phyloP scores from a whole-genome alignment of 2,888 invertebrate species.

The Pachycephus smyrnensis region DNA sequence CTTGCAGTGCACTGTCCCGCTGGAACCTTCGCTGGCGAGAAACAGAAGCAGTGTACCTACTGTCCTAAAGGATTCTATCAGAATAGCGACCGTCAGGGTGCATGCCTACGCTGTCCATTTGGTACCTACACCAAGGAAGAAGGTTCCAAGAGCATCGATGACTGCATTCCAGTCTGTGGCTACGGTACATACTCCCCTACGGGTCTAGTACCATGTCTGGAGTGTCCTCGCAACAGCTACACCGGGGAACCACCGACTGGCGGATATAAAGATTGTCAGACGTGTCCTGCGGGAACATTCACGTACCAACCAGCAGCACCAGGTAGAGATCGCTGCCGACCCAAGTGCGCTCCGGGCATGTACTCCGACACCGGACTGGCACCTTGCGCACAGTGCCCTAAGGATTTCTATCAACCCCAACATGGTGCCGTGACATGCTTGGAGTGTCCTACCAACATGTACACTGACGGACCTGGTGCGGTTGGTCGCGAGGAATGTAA shows the following conservation, averaged over 20 bases:
- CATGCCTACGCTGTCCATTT: conserved; percentile 90
- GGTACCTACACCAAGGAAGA: conserved; percentile 94
- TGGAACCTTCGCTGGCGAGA: conserved; percentile 92
- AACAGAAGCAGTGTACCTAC: conserved; percentile 90
- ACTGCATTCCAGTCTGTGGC: conserved; percentile 94
- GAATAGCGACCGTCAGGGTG: conserved; percentile 89
- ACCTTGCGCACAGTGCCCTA: conserved; percentile 92
- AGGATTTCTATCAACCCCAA: conserved; percentile 90
- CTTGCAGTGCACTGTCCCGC: conserved; percentile 92
- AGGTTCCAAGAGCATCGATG: conserved; percentile 86
- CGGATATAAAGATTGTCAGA: conserved; percentile 93
- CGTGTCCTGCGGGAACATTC: conserved; percentile 89
- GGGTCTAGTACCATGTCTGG: conserved; percentile 91
- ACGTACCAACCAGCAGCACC: conserved; percentile 94
- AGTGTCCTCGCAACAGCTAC: conserved; percentile 93
- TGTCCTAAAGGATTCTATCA: conserved; percentile 95
- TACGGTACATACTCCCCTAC: conserved; percentile 96
- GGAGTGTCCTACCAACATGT: conserved; percentile 92
- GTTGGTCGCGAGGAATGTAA: conserved; percentile 88
- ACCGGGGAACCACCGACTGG: conserved; percentile 89
- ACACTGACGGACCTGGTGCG: conserved; percentile 84
- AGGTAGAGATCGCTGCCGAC: conserved; percentile 83
- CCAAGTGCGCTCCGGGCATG: conserved; percentile 89
- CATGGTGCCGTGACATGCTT: conserved; percentile 87
- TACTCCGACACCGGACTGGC: conserved; percentile 95